Percentiles rank a stretch among this genome's conserved stretches.
Evolutionary conservation across 2,888 invertebrate species (phyloP).

Genomic region (Plagodis pulveraria): DNA sequence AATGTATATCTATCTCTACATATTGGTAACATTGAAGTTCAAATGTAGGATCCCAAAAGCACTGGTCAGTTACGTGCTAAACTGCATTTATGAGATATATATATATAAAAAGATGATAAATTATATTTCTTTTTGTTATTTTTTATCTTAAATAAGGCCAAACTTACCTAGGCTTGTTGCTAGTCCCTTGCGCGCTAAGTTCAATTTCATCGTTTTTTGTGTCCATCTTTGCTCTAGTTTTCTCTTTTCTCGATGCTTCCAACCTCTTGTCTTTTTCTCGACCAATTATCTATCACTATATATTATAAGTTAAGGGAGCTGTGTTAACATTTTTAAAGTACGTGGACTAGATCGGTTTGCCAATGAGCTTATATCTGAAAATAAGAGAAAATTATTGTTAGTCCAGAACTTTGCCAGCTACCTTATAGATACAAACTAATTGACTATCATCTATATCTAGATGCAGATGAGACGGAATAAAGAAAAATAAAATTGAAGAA

Average conservation of each 20-base stretch:
- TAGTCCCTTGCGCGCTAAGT: slow-evolving; percentile 72
- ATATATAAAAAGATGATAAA: too few species aligned
- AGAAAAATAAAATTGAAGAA: too few species aligned
- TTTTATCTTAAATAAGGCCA: background rate
- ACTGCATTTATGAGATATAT: too few species aligned
- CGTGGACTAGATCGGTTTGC: slow-evolving; percentile 60
- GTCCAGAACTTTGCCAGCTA: background rate
- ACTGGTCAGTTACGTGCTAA: too few species aligned
- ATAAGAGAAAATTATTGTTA: background rate
- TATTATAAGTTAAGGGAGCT: slow-evolving; percentile 55
- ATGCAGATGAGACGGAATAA: too few species aligned
- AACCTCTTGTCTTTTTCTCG: slow-evolving; percentile 42
- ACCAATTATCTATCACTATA: slow-evolving; percentile 39
- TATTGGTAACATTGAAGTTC: too few species aligned
- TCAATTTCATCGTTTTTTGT: slow-evolving; percentile 78
- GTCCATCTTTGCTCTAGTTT: slow-evolving; percentile 59
- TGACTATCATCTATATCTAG: too few species aligned
- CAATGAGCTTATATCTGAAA: slow-evolving; percentile 18
- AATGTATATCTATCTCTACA: too few species aligned
- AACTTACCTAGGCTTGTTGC: slow-evolving; percentile 67
- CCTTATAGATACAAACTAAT: too few species aligned
- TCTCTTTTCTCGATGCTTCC: slow-evolving; percentile 41
- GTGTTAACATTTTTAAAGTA: slow-evolving; percentile 75
- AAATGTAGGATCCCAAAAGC: too few species aligned
- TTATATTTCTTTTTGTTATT: too few species aligned